Percentiles rank a stretch among this genome's conserved stretches.
Evolutionary conservation across 2,888 invertebrate genomes (phyloP).

Genomic region (Thereva nobilitata): DNA sequence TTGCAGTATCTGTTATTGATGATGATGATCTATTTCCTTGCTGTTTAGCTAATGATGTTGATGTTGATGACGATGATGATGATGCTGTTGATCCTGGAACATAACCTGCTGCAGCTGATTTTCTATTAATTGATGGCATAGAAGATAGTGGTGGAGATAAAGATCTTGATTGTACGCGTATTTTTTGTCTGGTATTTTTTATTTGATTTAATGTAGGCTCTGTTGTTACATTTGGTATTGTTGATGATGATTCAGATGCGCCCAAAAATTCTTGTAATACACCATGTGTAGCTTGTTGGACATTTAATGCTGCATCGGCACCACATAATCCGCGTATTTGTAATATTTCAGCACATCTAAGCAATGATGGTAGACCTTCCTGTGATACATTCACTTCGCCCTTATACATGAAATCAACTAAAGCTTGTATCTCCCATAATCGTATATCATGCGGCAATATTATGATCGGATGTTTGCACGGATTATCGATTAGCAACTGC

Average conservation of each 20-base stretch:
- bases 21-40: constrained; percentile 30
- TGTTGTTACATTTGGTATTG: too few relatives aligned
- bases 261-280: constrained; percentile 1
- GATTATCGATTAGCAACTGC: constrained; percentile 77
- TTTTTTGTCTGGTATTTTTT: too few relatives aligned
- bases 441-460: constrained; percentile 83
- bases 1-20: constrained; percentile 1
- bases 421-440: constrained; percentile 81
- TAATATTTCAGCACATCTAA: constrained; percentile 81
- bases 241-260: too few relatives aligned
- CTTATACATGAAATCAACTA: constrained; percentile 90
- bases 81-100: constrained; percentile 37
- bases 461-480: constrained; percentile 81
- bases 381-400: constrained; percentile 87
- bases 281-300: constrained; percentile 51
- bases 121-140: too few relatives aligned
- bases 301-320: constrained; percentile 55
- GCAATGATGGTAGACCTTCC: constrained; percentile 77
- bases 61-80: constrained; percentile 56
- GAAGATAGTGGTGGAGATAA: too few relatives aligned
- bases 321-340: constrained; percentile 72
- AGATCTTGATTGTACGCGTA: too few relatives aligned
- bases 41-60: constrained; percentile 47
- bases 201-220: too few relatives aligned
- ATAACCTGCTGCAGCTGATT: background rate